These are phyloP conservation scores for Drosophila eohydei DNA, from an alignment of 2,888 invertebrate genomes.

Conservation along the genomic window DNA sequence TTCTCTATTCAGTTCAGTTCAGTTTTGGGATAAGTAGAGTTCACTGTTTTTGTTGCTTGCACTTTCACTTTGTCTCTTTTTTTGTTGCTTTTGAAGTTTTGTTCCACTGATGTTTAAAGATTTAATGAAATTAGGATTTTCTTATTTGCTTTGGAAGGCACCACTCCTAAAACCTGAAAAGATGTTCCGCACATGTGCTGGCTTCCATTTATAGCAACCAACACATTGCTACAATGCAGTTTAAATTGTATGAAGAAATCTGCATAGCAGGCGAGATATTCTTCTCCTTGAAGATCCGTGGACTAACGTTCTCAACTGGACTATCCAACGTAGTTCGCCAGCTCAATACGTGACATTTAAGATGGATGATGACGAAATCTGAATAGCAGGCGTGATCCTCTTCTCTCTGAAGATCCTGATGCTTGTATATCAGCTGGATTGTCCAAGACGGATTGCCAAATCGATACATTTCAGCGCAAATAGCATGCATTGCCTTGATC, in stretches of 20 bases:
- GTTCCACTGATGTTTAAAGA: neutral
- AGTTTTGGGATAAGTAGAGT: slow-evolving; percentile 15
- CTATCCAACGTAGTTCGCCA: neutral
- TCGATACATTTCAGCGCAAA: neutral
- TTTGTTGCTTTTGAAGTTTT: neutral
- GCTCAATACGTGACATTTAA: neutral
- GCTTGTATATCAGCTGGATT: neutral
- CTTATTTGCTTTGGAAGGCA: neutral
- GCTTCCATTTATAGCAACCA: neutral
- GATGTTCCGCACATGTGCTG: slow-evolving; percentile 6
- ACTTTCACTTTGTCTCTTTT: slow-evolving; percentile 30
- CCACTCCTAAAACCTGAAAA: slow-evolving; percentile 35
- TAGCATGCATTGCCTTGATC: neutral
- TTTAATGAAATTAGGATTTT: neutral
- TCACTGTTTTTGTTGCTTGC: slow-evolving; percentile 4
- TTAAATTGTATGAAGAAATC: neutral
- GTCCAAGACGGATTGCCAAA: neutral
- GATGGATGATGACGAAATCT: neutral
- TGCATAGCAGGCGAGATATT: slow-evolving; percentile 1
- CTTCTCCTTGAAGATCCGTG: slow-evolving; percentile 1
- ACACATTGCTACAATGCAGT: neutral
- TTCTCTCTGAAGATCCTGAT: neutral
- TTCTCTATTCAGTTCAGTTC: slow-evolving; percentile 29
- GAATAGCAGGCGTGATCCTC: neutral
- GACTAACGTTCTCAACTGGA: neutral